Base-by-base conservation (phyloP, 2,888 invertebrate species). In the Melanotus villosus region DNA sequence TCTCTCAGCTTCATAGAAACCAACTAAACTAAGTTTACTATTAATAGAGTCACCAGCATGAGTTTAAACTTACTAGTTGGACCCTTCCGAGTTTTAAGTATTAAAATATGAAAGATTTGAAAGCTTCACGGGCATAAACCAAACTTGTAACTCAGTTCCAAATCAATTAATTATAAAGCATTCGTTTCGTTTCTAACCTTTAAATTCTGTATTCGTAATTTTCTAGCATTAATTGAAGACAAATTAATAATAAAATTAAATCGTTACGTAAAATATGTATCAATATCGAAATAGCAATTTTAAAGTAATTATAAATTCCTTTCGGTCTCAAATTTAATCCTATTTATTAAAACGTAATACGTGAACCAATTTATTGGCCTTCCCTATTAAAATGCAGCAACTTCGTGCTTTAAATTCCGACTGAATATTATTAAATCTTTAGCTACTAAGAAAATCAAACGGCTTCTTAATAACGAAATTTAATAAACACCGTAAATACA, bases 401-500 rank as follows among this genome's bases (percentile, higher is more conserved):
- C 34, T 38, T 54, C 64, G 30, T 64, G 30, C 64, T 43, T 64
- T 64, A 56, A 64, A 64, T 64, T 64, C 64, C 56, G 30, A 56
- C 38, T 64, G 19, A 64, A 54, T 64, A 64, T 64, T 64, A 64
- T 64, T 64, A 64, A 64, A 64, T 64, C 45, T 64, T 41, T 21
- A 19, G 26, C 32, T 64, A 56, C 52, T 43, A 18, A 43, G 41
- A 52, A 64, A 64, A 54, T 54, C 54, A 56, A 64, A 64, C 54
- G 54, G 43, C 54, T 21, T 62, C 38, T 64, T 54, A 54, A 64
- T 64, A 52, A 64, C 64, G 30, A 56, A 54, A 64, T 26, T 54
- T 64, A 52, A 32, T 64, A 43, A 32, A 41, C 54, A 62, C 16
- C 41, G 6, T 16, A 36, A 36, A 56, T 43, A 54, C 16, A 14